These are phyloP conservation scores for Hypercompe scribonia DNA, from an alignment of 2,888 invertebrate genomes.

Conservation along the genomic window DNA sequence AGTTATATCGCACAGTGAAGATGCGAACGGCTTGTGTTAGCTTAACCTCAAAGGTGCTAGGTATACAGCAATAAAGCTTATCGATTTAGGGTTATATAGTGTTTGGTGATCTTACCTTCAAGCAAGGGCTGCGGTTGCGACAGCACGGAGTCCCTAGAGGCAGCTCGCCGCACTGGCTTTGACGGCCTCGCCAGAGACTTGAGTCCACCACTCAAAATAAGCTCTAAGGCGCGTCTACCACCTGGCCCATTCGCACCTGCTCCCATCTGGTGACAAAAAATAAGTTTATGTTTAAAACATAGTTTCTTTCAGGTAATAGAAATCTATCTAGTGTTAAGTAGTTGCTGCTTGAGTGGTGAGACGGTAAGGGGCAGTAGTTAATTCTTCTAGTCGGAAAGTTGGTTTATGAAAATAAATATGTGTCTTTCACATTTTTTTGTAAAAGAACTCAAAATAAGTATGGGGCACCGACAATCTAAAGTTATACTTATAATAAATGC, in stretches of 20 bases:
- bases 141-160: slow-evolving; percentile 81
- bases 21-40: too few species aligned
- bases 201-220: slow-evolving; percentile 79
- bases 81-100: not conserved
- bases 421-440: too few species aligned
- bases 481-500: too few species aligned
- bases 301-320: not conserved
- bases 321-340: not conserved
- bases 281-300: not conserved
- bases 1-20: too few species aligned
- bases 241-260: slow-evolving; percentile 79
- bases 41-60: too few species aligned
- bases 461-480: too few species aligned
- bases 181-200: slow-evolving; percentile 78
- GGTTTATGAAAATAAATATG: too few species aligned
- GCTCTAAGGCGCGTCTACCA: slow-evolving; percentile 75
- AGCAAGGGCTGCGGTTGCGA: slow-evolving; percentile 81
- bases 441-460: too few species aligned
- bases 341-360: not conserved
- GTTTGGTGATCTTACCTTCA: slow-evolving; percentile 67
- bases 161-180: slow-evolving; percentile 79
- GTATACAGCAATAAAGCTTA: too few species aligned
- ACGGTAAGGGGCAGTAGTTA: not conserved
- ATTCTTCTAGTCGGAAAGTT: too few species aligned
- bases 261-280: slow-evolving; percentile 72